Base-by-base conservation (phyloP, 1,140 invertebrate species). In the Heliconius melpomene region DNA sequence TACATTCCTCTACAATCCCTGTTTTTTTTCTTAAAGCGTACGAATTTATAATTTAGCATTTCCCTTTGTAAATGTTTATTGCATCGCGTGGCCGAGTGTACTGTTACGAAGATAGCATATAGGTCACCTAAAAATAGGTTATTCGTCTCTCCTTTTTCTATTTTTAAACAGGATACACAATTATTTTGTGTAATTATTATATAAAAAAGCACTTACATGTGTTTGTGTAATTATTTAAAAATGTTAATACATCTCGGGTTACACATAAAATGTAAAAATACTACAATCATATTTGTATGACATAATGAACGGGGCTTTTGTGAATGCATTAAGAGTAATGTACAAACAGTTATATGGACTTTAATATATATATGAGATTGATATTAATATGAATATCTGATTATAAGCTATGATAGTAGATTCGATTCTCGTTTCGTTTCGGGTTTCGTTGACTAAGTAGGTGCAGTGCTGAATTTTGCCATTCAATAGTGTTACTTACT, bases 41-140 rank as follows among this genome's bases (percentile, higher is more conserved):
- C 60, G 60, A 66, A 66, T 66, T 66, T 29, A 66, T 66, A 66
- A 66, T 66, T 66, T 66, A 66, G 60, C 60, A 66, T 66, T 66
- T 66, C 60, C 23, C 60, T 66, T 66, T 66, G 60, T 66, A 66
- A 66, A 66, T 66, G 23, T 66, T 66, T 66, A 66, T 66, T 66
- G 60, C 60, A 66, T 66, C 60, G 60, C 60, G 60, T 66, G 60
- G 60, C 60, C 60, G 60, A 66, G 60, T 66, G 60, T 66, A 66
- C 60, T 26, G 71, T 72, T 23, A 72, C 71, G 18, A 38, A 72
- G 29, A 72, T 72, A 72, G 57, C 8, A 26, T 71, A 70, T 77
- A 77, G 76, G 76, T 72, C 76, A 77, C 76, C 76, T 77, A 77
- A 72, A 72, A 72, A 77, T 77, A 72, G 76, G 70, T 26, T 70